Evolutionary conservation across 2,888 invertebrate genomes (phyloP).

Genomic region (Carcina quercana): DNA sequence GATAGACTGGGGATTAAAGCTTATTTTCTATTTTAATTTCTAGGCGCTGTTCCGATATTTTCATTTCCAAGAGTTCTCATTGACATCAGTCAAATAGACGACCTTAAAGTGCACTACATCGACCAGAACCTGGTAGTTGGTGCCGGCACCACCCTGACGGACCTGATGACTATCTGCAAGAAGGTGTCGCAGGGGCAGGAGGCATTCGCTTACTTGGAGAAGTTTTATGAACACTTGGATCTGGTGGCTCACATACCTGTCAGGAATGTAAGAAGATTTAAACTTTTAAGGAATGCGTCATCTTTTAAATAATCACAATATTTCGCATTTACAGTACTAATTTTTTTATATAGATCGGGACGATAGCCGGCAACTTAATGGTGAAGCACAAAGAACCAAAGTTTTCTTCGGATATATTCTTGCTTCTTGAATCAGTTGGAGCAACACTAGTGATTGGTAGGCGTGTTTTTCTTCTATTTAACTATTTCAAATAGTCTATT

Average conservation of each 20-base stretch:
- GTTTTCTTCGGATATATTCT: slow-evolving; percentile 79
- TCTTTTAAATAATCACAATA: not conserved
- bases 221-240: slow-evolving; percentile 74
- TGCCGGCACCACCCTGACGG: slow-evolving; percentile 63
- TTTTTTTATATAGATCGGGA: slow-evolving; percentile 60
- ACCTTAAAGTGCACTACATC: slow-evolving; percentile 61
- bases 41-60: slow-evolving; percentile 61
- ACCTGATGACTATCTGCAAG: slow-evolving; percentile 55
- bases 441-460: slow-evolving; percentile 69
- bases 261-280: slow-evolving; percentile 76
- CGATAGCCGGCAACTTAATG: slow-evolving; percentile 80
- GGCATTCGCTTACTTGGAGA: slow-evolving; percentile 69
- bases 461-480: too few relatives aligned
- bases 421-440: slow-evolving; percentile 71
- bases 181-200: slow-evolving; percentile 22
- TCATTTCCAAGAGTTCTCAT: slow-evolving; percentile 71
- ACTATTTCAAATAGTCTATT: too few relatives aligned
- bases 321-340: not conserved
- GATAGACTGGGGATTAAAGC: not conserved
- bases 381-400: slow-evolving; percentile 75
- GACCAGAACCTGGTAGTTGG: slow-evolving; percentile 74
- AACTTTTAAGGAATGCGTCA: slow-evolving; percentile 3
- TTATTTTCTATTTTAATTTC: slow-evolving; percentile 11
- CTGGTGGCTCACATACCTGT: slow-evolving; percentile 78
- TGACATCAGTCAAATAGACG: slow-evolving; percentile 75